Evolutionary conservation across 2,888 invertebrate species (phyloP).

Genomic region (Calameuta filiformis): DNA sequence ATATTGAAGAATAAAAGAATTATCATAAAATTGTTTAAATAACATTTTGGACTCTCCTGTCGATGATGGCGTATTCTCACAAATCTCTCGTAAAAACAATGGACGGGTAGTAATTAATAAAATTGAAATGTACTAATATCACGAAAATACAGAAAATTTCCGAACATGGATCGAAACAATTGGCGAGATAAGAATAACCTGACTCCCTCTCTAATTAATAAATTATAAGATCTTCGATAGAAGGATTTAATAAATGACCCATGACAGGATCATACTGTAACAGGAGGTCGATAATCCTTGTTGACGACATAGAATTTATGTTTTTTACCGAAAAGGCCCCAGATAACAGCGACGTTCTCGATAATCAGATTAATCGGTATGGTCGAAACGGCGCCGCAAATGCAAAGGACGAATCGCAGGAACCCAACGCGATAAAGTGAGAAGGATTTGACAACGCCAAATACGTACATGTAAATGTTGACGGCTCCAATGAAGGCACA

Average conservation of each 20-base stretch:
- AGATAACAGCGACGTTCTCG: constrained; percentile 94
- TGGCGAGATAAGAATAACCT: background rate
- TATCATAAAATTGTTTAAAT: too few relatives aligned
- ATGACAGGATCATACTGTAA: constrained; percentile 45
- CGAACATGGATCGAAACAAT: background rate
- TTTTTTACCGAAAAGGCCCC: constrained; percentile 94
- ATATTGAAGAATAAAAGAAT: too few relatives aligned
- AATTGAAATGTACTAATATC: background rate
- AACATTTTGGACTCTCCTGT: background rate
- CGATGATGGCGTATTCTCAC: background rate
- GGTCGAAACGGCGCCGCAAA: constrained; percentile 87
- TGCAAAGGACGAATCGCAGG: constrained; percentile 80
- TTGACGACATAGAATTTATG: constrained; percentile 97
- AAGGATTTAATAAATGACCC: too few relatives aligned
- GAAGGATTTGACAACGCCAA: constrained; percentile 97
- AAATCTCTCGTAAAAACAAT: background rate
- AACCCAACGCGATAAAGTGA: constrained; percentile 88
- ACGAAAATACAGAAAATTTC: background rate
- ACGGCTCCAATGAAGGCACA: constrained; percentile 94
- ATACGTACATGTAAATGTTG: constrained; percentile 97
- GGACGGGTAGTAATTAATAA: background rate
- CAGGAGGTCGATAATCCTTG: constrained; percentile 83
- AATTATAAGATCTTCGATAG: background rate
- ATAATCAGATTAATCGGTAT: constrained; percentile 95
- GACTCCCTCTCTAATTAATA: background rate